Percentiles rank a stretch among this genome's conserved stretches.
Evolutionary conservation across 2,797 vertebrate species (phyloP).

Genomic region (Poecilia picta): DNA sequence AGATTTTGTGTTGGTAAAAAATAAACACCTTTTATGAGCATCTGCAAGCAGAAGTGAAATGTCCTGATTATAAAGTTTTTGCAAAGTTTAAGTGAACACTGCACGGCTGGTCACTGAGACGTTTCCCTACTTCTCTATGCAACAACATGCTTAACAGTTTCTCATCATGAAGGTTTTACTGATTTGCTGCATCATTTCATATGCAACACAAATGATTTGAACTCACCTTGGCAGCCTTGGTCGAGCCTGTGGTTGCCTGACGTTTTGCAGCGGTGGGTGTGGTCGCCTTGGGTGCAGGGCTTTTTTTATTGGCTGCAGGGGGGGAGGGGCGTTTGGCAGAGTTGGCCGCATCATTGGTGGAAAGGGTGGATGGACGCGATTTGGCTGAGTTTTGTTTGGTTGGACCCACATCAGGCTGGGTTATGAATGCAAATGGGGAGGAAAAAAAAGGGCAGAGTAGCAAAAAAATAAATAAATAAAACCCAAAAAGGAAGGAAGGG

Average conservation of each 20-base stretch:
- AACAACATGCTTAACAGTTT: neutral
- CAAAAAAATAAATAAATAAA: conserved; percentile 8
- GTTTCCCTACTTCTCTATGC: neutral
- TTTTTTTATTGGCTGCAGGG: conserved; percentile 87
- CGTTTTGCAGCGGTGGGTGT: conserved; percentile 84
- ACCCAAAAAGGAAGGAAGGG: neutral
- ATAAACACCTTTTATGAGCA: neutral
- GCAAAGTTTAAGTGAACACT: neutral
- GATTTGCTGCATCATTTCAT: neutral
- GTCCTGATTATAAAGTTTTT: neutral
- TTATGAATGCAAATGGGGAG: conserved; percentile 59
- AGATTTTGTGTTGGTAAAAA: conserved; percentile 14
- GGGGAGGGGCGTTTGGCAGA: conserved; percentile 85
- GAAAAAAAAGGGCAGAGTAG: conserved; percentile 38
- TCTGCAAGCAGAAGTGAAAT: neutral
- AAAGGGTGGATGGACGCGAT: conserved; percentile 80
- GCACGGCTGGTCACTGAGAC: neutral
- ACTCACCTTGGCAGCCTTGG: conserved; percentile 90
- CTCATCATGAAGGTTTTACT: neutral
- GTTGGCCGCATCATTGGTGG: conserved; percentile 77
- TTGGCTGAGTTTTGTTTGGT: conserved; percentile 86
- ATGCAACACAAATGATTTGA: neutral
- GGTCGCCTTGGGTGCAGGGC: conserved; percentile 76
- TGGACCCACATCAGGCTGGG: conserved; percentile 82
- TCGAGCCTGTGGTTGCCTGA: conserved; percentile 64